Evolutionary conservation across 2,797 vertebrate genomes (phyloP).

Genomic region (Chloroceryle inda): DNA sequence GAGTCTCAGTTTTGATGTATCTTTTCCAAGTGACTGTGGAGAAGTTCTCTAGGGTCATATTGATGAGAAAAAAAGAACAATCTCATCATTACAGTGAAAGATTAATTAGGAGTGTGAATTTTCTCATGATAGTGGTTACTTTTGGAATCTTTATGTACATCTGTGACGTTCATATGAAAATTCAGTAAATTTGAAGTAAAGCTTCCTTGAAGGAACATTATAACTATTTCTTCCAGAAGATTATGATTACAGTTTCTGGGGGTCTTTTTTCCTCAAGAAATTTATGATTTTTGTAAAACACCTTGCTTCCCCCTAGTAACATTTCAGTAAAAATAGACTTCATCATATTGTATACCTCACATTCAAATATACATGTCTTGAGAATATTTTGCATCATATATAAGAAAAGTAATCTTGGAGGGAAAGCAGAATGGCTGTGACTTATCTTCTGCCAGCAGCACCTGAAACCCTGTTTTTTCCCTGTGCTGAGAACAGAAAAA

Average conservation of each 20-base stretch:
- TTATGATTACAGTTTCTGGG: background rate
- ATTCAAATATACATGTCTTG: background rate
- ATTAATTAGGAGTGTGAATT: background rate
- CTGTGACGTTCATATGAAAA: background rate
- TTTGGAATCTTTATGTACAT: background rate
- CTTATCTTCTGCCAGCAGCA: background rate
- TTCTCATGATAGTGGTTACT: background rate
- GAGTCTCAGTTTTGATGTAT: background rate
- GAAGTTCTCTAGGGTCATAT: background rate
- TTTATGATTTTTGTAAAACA: background rate
- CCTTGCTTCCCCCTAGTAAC: background rate
- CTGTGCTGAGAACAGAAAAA: background rate
- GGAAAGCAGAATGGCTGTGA: background rate
- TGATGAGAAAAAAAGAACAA: background rate
- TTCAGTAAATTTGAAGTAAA: background rate
- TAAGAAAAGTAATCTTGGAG: background rate
- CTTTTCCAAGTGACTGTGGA: background rate
- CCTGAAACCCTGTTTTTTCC: background rate
- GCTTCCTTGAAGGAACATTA: fast-evolving
- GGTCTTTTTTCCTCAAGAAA: background rate
- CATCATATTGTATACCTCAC: background rate
- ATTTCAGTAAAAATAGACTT: background rate
- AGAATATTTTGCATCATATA: background rate
- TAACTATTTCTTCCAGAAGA: background rate
- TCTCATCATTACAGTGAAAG: background rate